Conservation (phyloP, 2,113 vertebrate genomes). For the Corythornis cristatus region DNA sequence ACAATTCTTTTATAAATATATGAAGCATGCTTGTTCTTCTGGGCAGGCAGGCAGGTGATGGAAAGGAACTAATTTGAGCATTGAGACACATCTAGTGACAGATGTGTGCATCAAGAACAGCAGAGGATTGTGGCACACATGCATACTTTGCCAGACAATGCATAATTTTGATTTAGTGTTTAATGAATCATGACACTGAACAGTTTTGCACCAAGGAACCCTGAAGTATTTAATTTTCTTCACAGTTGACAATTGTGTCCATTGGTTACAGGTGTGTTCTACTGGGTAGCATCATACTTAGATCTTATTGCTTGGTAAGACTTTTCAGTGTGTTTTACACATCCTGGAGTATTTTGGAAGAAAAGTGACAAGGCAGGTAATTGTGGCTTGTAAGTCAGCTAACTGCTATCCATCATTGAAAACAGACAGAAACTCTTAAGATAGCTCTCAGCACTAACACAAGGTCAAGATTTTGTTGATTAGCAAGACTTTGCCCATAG, state of each 20-base stretch:
- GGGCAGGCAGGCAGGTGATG: fast-evolving
- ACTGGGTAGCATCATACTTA: background rate
- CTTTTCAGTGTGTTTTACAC: background rate
- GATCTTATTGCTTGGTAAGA: background rate
- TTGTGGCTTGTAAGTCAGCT: background rate
- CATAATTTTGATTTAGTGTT: background rate
- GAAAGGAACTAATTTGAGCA: background rate
- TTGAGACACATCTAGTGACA: background rate
- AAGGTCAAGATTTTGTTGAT: background rate
- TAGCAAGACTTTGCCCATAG: background rate
- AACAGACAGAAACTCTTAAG: background rate
- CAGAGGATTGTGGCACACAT: background rate
- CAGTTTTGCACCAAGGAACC: background rate
- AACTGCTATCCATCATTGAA: background rate
- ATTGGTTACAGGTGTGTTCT: background rate
- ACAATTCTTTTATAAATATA: background rate
- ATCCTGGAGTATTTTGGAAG: background rate
- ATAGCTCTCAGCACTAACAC: background rate
- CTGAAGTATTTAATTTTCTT: background rate
- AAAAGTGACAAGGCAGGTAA: background rate
- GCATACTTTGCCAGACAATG: background rate
- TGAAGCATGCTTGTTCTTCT: background rate
- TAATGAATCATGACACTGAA: background rate
- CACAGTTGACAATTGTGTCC: background rate
- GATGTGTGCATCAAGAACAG: background rate